A percentile compares a stretch with the other conserved stretches of the same genome.
These are phyloP conservation scores for Melieria crassipennis DNA, from an alignment of 2,888 invertebrate genomes.

Conservation along the genomic window DNA sequence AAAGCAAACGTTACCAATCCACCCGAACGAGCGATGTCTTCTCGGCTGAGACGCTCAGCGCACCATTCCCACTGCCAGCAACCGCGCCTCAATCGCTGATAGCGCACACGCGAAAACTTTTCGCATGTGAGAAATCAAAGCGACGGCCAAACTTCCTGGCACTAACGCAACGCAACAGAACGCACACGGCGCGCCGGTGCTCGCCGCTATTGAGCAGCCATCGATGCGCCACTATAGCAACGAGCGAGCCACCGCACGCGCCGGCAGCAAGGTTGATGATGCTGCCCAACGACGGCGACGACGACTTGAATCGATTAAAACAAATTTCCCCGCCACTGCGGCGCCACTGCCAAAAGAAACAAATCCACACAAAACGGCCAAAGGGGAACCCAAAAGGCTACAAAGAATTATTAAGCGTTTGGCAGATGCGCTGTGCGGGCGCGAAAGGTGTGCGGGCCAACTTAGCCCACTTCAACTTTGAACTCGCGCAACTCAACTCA, in stretches of 20 bases:
- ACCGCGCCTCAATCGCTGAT: neutral
- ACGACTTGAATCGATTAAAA: slow-evolving; percentile 56
- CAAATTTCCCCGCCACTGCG: slow-evolving; percentile 58
- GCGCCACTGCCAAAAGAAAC: slow-evolving; percentile 51
- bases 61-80: neutral
- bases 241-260: too few species aligned
- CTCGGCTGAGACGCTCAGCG: slow-evolving; percentile 7
- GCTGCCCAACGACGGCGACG: neutral
- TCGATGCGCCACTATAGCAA: too few species aligned
- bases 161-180: neutral
- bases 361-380: slow-evolving; percentile 20
- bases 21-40: slow-evolving; percentile 14
- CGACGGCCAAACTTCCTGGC: slow-evolving; percentile 5
- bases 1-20: slow-evolving; percentile 1
- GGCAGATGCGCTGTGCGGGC: neutral
- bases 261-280: too few species aligned
- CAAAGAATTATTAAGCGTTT: neutral
- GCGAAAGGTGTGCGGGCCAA: slow-evolving; percentile 28
- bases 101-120: neutral
- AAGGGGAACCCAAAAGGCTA: neutral
- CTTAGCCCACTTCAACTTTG: slow-evolving; percentile 30
- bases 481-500: neutral
- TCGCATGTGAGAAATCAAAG: slow-evolving; percentile 12
- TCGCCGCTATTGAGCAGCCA: neutral
- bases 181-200: neutral